Base-by-base conservation (phyloP, 2,888 invertebrate species). In the Philhelius pedissequus region DNA sequence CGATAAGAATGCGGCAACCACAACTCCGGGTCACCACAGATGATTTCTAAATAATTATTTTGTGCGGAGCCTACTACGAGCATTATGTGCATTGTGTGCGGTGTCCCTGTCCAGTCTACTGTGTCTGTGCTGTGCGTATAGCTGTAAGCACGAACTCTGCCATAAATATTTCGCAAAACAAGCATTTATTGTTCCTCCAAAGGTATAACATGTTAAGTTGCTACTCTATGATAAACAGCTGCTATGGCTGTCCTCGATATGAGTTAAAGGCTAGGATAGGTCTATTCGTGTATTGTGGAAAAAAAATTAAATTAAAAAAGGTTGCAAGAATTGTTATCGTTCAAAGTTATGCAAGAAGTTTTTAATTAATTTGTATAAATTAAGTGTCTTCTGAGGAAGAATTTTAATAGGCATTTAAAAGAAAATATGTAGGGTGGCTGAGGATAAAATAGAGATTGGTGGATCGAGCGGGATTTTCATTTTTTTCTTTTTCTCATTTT, bases 1-100 rank as follows among this genome's bases (percentile, higher is more conserved):
- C 75, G 75, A 80, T 75, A 80, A 80, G 75, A 84, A 84, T 84
- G 84, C 80, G 71, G 80, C 79, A 76, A 13, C 68, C 71, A 76
- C 35, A 71, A 70, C 64, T 84, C 43, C 48, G 60, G 66, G 60
- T 71, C 66, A 56, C 80, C 80, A 62, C 80, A 84, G 79, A 84
- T 84, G 52, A 71, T 66, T 76, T 76, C 80, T 75, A 74, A 52
- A 60, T 74, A 83, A 79, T 79, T 78, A 58, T 84, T 70, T 80
- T 80, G 48, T 75, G 45, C 43, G 15, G 27, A 43, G 13, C 58
- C 38, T 32, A 48, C 6, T 22, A 40, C 15, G 40, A 40, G 40
- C 8, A 18, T 18, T 20, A 68, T 64, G 15, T 52, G 22, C 38
- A 25, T 40, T 40, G 27, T 64, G 38, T 25, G 8, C 9, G 9